These are phyloP conservation scores for Uloborus diversus DNA, from an alignment of 1,140 invertebrate genomes.

Conservation along the genomic window DNA sequence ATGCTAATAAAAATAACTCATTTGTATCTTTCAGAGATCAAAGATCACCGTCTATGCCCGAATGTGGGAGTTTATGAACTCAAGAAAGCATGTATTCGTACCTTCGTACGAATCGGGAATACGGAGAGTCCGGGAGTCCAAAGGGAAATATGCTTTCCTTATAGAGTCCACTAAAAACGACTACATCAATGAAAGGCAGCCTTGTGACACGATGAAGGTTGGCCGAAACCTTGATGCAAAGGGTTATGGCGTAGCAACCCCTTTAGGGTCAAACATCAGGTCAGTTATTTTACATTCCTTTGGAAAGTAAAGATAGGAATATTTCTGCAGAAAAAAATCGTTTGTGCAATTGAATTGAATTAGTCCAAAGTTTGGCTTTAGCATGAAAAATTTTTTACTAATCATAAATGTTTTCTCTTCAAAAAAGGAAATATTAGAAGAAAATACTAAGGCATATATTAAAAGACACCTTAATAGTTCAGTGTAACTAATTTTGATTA, in stretches of 20 bases:
- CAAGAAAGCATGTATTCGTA: conserved; percentile 83
- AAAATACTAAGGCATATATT: too few species aligned
- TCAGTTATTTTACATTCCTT: conserved; percentile 65
- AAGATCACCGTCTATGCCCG: conserved; percentile 88
- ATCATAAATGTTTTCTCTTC: too few species aligned
- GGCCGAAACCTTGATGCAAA: conserved; percentile 91
- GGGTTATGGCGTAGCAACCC: conserved; percentile 92
- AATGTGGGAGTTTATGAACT: conserved; percentile 97
- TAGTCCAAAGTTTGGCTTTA: too few species aligned
- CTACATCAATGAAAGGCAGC: conserved; percentile 89
- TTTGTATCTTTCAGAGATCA: conserved; percentile 78
- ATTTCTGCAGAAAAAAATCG: too few species aligned
- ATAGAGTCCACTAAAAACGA: conserved; percentile 95
- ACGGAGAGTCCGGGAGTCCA: conserved; percentile 79
- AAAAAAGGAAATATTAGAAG: too few species aligned
- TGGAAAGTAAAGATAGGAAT: too few species aligned
- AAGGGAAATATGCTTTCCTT: conserved; percentile 92
- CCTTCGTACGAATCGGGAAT: conserved; percentile 86
- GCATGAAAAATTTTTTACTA: too few species aligned
- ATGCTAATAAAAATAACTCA: too few species aligned
- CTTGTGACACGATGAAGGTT: conserved; percentile 95
- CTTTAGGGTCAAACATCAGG: conserved; percentile 88
- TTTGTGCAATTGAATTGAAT: too few species aligned
- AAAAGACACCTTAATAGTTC: too few species aligned
- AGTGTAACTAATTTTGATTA: too few species aligned